These are phyloP conservation scores for Drosophila lacteicornis DNA, from an alignment of 1,140 invertebrate genomes.

Conservation along the genomic window DNA sequence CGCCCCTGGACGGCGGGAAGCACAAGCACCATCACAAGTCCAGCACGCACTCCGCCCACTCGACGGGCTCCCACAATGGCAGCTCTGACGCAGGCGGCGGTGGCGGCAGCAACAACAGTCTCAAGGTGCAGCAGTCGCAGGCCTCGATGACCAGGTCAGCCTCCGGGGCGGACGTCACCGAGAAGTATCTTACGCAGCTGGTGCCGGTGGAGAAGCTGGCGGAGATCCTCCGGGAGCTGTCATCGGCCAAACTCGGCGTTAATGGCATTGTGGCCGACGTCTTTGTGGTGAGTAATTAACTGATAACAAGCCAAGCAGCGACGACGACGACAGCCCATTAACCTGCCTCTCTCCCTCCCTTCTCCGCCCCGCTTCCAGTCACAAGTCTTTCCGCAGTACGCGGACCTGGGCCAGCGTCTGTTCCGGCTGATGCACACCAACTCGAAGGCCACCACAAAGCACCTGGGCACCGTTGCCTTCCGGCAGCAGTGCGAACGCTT, in stretches of 20 bases:
- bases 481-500: constrained; percentile 90
- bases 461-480: constrained; percentile 88
- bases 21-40: constrained; percentile 60
- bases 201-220: constrained; percentile 89
- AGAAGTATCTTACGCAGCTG: constrained; percentile 87
- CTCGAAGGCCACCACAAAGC: constrained; percentile 87
- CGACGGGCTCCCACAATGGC: constrained; percentile 49
- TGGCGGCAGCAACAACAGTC: constrained; percentile 60
- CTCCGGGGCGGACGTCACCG: constrained; percentile 87
- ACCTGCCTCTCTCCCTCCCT: not conserved
- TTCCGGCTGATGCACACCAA: constrained; percentile 88
- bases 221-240: constrained; percentile 88
- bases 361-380: constrained; percentile 85
- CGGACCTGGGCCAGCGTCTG: constrained; percentile 89
- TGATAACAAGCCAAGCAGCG: constrained; percentile 36
- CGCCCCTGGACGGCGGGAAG: constrained; percentile 68
- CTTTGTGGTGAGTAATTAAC: constrained; percentile 86
- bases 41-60: constrained; percentile 45
- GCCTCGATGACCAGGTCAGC: constrained; percentile 85
- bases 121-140: constrained; percentile 71
- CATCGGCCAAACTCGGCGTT: constrained; percentile 88
- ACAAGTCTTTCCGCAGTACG: constrained; percentile 92
- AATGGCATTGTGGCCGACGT: constrained; percentile 88
- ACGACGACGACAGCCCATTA: not conserved
- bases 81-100: constrained; percentile 45